Base-by-base conservation (phyloP, 2,113 vertebrate genomes). In the Chrysochloris asiatica region DNA sequence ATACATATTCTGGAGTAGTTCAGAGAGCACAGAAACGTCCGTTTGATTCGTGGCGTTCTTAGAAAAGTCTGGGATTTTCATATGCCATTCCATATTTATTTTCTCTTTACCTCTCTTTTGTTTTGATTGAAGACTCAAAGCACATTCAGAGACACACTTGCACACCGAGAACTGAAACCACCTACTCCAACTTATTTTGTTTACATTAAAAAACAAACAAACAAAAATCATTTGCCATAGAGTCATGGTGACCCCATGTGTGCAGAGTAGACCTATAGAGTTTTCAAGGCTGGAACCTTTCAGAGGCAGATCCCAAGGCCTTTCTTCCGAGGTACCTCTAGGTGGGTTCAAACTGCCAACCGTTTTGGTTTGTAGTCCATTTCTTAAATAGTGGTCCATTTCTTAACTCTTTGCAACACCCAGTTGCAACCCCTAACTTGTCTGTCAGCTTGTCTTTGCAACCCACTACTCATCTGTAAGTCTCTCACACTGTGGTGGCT, bases 81-180 rank as follows among this genome's bases (percentile, higher is more conserved):
- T 69, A 17, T 36, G 48, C 14, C 3, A 0, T 17, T 75, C 10
- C 2, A 17, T 5, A 77, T 94, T 87, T 5, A 77, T 94, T 87
- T 96, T 19, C 1, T 93, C 6, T 28, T 91, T 22, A 90, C 12
- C 30, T 90, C 7, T 43, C 12, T 67, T 83, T 76, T 3, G 21
- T 0, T 56, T 87, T 75, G 92, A 54, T 36, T 87, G 4, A 77
- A 83, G 3, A 87, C 86, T 95, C 30, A 63, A 86, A 69, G 30
- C 19, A 48, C 50, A 83, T 6, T 48, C 77, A 73, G 48, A 65
- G 41, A 73, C 19, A 61, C 16, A 78, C 28, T 63, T 72, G 26
- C 6, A 71, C 45, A n/a, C 28, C 54, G 36, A 83, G 38, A 95
- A 71, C 38, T 83, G 38, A 93, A 86, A 71, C n/a, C 17, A 71